phyloP scores from a whole-genome alignment of 2,113 vertebrate genomes.

The Petaurus breviceps region DNA sequence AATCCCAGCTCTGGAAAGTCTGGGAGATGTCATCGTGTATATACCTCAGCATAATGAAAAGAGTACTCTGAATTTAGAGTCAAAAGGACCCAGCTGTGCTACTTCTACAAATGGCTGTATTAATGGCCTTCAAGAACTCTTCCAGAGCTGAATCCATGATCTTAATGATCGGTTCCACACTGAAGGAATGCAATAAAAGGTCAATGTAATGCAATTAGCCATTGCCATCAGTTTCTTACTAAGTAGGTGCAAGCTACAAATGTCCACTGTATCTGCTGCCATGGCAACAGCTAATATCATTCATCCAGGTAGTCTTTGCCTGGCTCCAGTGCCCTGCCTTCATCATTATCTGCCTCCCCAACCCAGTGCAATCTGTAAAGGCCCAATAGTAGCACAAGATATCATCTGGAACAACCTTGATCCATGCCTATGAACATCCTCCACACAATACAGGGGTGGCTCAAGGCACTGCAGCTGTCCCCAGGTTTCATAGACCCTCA shows the following conservation, averaged over 20 bases:
- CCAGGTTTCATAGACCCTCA: background rate
- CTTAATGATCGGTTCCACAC: background rate
- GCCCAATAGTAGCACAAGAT: background rate
- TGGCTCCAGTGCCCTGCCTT: no score
- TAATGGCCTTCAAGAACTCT: background rate
- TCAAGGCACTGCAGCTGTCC: no score
- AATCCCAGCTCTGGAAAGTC: background rate
- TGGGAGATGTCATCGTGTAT: background rate
- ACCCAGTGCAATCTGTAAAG: background rate
- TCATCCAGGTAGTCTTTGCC: background rate
- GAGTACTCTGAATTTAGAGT: background rate
- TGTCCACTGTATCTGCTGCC: background rate
- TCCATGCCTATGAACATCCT: background rate
- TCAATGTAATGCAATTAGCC: background rate
- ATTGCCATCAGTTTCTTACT: background rate
- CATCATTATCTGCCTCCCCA: background rate
- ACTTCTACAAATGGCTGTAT: background rate
- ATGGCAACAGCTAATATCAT: background rate
- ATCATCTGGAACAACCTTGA: background rate
- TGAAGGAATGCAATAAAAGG: background rate
- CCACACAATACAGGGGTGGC: no score
- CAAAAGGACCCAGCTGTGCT: background rate
- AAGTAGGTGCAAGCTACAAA: no score
- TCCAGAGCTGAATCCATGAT: background rate
- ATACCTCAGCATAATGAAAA: background rate